These are phyloP conservation scores for Chitala chitala DNA, from an alignment of 2,113 vertebrate species.

Conservation along the genomic window DNA sequence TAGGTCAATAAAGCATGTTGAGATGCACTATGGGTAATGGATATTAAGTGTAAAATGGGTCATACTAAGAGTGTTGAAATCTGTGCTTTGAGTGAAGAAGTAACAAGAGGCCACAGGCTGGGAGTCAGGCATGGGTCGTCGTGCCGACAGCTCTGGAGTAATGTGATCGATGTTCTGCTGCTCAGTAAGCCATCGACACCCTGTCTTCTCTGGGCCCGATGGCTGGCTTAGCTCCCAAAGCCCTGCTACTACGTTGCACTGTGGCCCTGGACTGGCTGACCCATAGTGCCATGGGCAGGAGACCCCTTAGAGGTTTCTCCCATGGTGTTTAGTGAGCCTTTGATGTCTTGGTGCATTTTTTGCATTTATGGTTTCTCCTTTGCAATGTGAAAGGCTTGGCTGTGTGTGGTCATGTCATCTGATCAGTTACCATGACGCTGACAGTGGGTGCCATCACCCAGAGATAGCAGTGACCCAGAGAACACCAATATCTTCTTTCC, in stretches of 20 bases:
- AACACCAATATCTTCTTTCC: no score
- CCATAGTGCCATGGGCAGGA: no score
- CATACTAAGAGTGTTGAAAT: background rate
- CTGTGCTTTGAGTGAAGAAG: background rate
- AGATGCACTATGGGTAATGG: background rate
- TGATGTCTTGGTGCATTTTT: no score
- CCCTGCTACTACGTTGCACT: slow-evolving; percentile 13
- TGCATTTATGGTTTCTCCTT: no score
- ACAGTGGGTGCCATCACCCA: no score
- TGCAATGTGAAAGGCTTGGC: no score
- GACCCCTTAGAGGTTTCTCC: no score
- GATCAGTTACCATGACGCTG: no score
- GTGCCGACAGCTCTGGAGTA: slow-evolving; percentile 7
- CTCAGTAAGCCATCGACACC: background rate
- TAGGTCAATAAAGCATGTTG: slow-evolving; percentile 26
- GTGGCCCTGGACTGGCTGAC: slow-evolving; percentile 7
- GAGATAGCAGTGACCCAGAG: no score
- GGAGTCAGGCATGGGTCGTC: slow-evolving; percentile 15
- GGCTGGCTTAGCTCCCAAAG: slow-evolving; percentile 9
- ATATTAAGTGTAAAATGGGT: background rate
- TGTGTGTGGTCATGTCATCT: no score
- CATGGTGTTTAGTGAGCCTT: no score
- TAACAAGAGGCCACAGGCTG: background rate
- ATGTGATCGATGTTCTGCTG: slow-evolving; percentile 9
- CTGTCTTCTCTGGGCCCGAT: background rate